A percentile compares a stretch with the other conserved stretches of the same genome.
These are phyloP conservation scores for Hypsopygia costalis DNA, from an alignment of 2,888 invertebrate species.

Conservation along the genomic window DNA sequence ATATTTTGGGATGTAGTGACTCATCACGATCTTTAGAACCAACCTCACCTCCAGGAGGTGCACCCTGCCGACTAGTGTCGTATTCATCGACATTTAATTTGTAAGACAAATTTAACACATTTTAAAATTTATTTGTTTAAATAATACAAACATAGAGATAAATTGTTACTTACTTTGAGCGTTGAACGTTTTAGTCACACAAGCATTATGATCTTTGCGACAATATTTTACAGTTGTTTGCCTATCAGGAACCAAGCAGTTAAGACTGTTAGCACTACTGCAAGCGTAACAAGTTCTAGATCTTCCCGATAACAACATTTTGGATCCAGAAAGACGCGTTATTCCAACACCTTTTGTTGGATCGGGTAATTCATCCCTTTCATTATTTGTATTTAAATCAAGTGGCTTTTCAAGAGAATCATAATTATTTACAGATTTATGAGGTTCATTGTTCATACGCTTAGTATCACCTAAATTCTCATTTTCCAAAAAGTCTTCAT, in stretches of 20 bases:
- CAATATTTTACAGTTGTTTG: conserved; percentile 62
- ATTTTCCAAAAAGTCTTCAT: not conserved
- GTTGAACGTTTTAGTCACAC: conserved; percentile 48
- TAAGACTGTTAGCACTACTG: conserved; percentile 44
- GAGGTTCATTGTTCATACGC: no score
- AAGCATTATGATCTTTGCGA: conserved; percentile 39
- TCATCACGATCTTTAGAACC: no score
- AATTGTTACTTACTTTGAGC: conserved; percentile 33
- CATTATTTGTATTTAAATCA: not conserved
- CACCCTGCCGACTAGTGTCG: no score
- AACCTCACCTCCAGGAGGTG: no score
- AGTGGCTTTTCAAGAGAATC: not conserved
- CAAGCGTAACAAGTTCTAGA: conserved; percentile 59
- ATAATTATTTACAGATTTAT: no score
- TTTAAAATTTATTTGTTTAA: no score
- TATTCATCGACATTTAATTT: no score
- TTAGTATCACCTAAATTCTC: no score
- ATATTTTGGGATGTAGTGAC: no score
- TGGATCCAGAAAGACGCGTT: conserved; percentile 23
- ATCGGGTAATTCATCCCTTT: conserved; percentile 18
- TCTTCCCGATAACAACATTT: conserved; percentile 31
- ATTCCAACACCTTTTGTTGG: conserved; percentile 36
- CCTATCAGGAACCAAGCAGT: conserved; percentile 48
- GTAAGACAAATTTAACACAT: no score
- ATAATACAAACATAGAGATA: no score